Base-by-base conservation (phyloP, 37 sponge, comb jelly and placozoan genomes). In the Hexactinellida sp. region DNA sequence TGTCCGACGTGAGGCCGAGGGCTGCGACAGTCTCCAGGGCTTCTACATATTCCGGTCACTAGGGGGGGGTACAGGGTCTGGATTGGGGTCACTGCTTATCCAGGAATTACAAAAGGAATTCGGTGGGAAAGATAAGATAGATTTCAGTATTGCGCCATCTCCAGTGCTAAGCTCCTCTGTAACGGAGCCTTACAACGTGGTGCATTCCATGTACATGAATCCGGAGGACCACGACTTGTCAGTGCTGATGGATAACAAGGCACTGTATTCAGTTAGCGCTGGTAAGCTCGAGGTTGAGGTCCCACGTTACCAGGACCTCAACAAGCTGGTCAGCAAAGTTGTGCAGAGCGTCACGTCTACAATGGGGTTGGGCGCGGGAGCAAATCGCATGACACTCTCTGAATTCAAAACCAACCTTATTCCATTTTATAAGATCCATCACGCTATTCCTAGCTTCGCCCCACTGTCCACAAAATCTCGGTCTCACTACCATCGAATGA, bases 1-100 rank as follows among this genome's bases (percentile, higher is more conserved):
- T 7, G 34, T 63, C 25, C 76, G 76, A n/a, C 3, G 76, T 5
- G 76, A 63, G 13, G 25, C 76, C 13, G 76, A 63, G 30, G 76
- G 5, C 30, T 63, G 76, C 76, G 76, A 63, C 76, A 63, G 76
- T n/a, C 76, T 63, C 5, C 76, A 63, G 30, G 76, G 76, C 76
- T 63, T 63, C 76, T 63, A 63, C 34, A 10, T 63, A 10, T 63
- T 63, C 76, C 76, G 76, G 3, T 63, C 76, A 23, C 13, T 63
- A n/a, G 76, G 76, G 13, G 76, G 76, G 13, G 76, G 76, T n/a
- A 63, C 76, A 25, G 76, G 76, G 30, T 63, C 76, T 3, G 76
- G 76, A 10, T 3, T 63, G 25, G 76, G 76, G 3, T 63, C 76
- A 63, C 21, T 63, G 25, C 34, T 63, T 5, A n/a, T 63, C 76